Conservation (phyloP, 2,797 vertebrate genomes). For the Craterocephalus amniculus region DNA sequence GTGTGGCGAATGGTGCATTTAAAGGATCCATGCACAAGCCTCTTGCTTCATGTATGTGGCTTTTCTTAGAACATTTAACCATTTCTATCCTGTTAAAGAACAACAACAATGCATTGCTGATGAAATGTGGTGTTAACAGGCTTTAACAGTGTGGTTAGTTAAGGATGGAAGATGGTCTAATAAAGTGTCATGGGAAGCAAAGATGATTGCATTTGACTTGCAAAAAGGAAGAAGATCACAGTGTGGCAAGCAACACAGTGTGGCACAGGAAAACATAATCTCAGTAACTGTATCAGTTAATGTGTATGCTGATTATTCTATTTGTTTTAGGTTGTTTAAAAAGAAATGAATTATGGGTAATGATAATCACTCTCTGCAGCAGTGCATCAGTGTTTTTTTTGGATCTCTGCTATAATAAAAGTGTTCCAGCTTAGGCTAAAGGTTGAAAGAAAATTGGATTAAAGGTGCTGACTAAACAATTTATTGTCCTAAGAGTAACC, state of each 20-base stretch:
- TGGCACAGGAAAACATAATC: conserved; percentile 52
- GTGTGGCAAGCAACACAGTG: conserved; percentile 61
- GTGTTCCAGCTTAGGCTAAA: conserved; percentile 36
- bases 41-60: conserved; percentile 57
- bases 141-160: conserved; percentile 60
- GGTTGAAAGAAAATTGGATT: conserved; percentile 65
- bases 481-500: conserved; percentile 58
- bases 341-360: conserved; percentile 58
- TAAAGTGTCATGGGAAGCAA: conserved; percentile 58
- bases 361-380: conserved; percentile 56
- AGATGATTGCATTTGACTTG: conserved; percentile 56
- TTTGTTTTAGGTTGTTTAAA: conserved; percentile 43
- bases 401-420: conserved; percentile 57
- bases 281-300: conserved; percentile 44
- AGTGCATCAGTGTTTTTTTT: conserved; percentile 54
- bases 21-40: conserved; percentile 64
- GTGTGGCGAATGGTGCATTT: conserved; percentile 48
- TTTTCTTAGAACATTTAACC: conserved; percentile 9
- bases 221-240: conserved; percentile 51
- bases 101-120: conserved; percentile 35
- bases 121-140: conserved; percentile 32
- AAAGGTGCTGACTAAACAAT: conserved; percentile 68
- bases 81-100: conserved; percentile 10
- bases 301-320: conserved; percentile 40
- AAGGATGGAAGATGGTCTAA: conserved; percentile 48